Conservation (phyloP, 2,113 vertebrate species). For the Muscicapa adusta region DNA sequence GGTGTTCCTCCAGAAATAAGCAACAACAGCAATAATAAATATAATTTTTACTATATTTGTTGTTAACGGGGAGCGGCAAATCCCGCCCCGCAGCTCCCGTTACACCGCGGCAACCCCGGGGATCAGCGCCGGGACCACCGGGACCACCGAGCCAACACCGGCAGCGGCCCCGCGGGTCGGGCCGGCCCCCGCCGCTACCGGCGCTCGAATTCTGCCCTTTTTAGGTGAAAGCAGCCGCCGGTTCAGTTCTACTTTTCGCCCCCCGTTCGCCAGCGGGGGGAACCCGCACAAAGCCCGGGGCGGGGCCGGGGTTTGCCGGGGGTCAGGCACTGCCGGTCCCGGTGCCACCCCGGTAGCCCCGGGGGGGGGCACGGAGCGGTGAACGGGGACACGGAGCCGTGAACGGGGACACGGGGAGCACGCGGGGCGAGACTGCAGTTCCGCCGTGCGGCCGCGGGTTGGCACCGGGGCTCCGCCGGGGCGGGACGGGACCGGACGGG, state of each 20-base stretch:
- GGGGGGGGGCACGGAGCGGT: too few relatives aligned
- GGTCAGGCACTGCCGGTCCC: neutral
- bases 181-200: neutral
- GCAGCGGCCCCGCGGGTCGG: neutral
- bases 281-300: too few relatives aligned
- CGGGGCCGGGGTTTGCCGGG: neutral
- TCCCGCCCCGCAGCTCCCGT: neutral
- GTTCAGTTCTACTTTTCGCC: neutral
- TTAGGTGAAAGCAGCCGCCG: neutral
- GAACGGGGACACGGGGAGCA: neutral
- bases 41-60: too few relatives aligned
- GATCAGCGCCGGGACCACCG: neutral
- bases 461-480: conserved; percentile 3
- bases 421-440: neutral
- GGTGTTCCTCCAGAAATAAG: neutral
- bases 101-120: neutral
- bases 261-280: neutral
- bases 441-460: neutral
- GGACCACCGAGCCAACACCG: too few relatives aligned
- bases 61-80: neutral
- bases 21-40: neutral
- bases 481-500: neutral
- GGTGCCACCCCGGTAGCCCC: neutral
- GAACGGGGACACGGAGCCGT: neutral
- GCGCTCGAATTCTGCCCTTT: neutral